Evolutionary conservation across 35 echinoderm and acorn worm genomes (phyloP), one percentile per base, ranked within the genome.

Genomic region (Acanthaster planci): DNA sequence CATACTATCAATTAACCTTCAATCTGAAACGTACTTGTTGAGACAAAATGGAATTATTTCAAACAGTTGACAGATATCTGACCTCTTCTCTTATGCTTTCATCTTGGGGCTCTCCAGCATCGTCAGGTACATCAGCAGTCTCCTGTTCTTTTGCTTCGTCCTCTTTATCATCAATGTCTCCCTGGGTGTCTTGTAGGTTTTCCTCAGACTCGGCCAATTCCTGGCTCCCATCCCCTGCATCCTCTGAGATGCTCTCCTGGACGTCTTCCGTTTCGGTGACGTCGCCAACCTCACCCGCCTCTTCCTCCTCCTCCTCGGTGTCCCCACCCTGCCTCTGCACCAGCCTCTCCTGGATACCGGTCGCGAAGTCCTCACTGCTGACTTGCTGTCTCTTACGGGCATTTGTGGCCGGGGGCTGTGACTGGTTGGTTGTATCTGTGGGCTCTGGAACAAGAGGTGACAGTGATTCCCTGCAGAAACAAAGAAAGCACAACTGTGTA

Each of bases 321-420:
- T 72, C 29, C 29, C 8, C 19, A 14, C 30, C 64, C 15, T 72
- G 64, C 34, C 23, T 72, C 64, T 72, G 18, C 26, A 26, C 22
- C 26, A 72, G 64, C 64, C 23, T 72, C 34, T 72, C 64, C 26
- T 29, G 64, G 64, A 72, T 26, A 1, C 64, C 64, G 0, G 64
- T 26, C 14, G 64, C 64, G 9, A 72, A 72, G 7, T 72, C 64
- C 64, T 72, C 64, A 34, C 64, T 72, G 29, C 64, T 72, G 64
- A 72, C 30, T 72, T 19, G 64, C 64, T 72, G 64, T 72, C 64
- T 72, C 34, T 72, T 72, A 10, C 64, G 23, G 23, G 30, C 21
- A 26, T 19, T 72, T 47, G 42, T 6, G 42, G 42, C 42, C 64
- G 64, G 34, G 64, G 26, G 64, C 34, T 72, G 59, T 67, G 59